Evolutionary conservation across 2,113 vertebrate genomes (phyloP).

Genomic region (Sinosuthora webbiana): DNA sequence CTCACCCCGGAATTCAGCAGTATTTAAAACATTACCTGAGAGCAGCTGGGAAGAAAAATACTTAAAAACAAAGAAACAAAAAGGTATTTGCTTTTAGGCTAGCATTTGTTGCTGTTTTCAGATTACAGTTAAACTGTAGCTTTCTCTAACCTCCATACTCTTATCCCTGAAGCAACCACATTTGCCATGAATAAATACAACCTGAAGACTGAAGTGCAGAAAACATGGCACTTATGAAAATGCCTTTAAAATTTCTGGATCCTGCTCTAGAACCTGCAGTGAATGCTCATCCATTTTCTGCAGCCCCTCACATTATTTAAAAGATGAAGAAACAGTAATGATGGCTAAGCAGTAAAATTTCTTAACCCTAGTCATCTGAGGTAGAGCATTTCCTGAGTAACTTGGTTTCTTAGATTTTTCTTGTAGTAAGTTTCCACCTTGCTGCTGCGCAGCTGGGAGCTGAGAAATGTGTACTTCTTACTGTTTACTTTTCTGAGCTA

Average conservation of each 20-base stretch:
- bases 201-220: not conserved
- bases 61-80: not conserved
- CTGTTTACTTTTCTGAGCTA: conserved; percentile 31
- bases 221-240: not conserved
- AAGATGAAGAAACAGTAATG: not conserved
- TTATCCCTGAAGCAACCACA: not conserved
- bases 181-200: not conserved
- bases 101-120: not conserved
- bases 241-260: not conserved
- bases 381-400: not conserved
- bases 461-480: conserved; percentile 15
- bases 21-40: conserved; percentile 6
- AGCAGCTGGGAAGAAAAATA: not conserved
- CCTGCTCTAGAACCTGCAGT: not conserved
- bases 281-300: not conserved
- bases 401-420: not conserved
- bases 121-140: not conserved
- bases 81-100: not conserved
- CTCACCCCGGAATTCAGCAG: not conserved
- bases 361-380: not conserved
- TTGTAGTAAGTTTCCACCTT: not conserved
- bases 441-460: conserved; percentile 4
- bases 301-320: not conserved
- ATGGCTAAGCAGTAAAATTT: not conserved
- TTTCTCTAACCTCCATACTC: not conserved